Base-by-base conservation (phyloP, 2,888 invertebrate genomes). In the Harpagoxenus sublaevis region DNA sequence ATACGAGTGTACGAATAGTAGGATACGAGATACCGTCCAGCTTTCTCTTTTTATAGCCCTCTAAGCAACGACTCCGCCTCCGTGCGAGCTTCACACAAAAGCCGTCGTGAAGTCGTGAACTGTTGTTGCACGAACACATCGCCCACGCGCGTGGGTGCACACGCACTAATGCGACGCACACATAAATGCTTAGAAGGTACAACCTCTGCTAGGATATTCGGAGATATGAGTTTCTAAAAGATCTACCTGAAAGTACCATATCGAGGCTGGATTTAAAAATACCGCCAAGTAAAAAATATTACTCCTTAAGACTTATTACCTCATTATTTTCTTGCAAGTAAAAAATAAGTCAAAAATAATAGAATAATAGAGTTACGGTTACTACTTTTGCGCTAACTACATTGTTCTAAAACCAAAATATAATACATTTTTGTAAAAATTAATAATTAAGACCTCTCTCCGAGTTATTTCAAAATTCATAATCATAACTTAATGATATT, bases 31-130 rank as follows among this genome's bases (percentile, higher is more conserved):
- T 87, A 84, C 82, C 84, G 86, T 84, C 85, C 86, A 83, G 92
- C 93, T 94, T 93, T 93, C 93, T 93, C 93, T 93, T 93, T 94
- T 94, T 93, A 93, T 93, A 93, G 92, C 91, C 91, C 91, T 91
- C 89, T 91, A 90, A 91, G 91, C 91, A 91, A 84, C 87, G 86
- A 87, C 74, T 84, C 90, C 92, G 90, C 90, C 93, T 90, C 86
- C 88, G 79, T 84, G 86, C 86, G 71, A 85, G 84, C 74, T 79
- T 79, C 74, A 84, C 86, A 85, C 89, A 84, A 79, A 73, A 60
- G 53, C 83, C 35, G 35, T 35, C 35, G 35, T 35, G 15, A 70
- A 68, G 75, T 23, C 79, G 60, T 70, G 70, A 73, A 70, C 82
- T 68, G 83, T 62, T 42, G 81, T 42, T 86, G 79, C 87, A 85